Conservation (phyloP, 2,888 invertebrate species). For the Gymnosoma rotundatum region DNA sequence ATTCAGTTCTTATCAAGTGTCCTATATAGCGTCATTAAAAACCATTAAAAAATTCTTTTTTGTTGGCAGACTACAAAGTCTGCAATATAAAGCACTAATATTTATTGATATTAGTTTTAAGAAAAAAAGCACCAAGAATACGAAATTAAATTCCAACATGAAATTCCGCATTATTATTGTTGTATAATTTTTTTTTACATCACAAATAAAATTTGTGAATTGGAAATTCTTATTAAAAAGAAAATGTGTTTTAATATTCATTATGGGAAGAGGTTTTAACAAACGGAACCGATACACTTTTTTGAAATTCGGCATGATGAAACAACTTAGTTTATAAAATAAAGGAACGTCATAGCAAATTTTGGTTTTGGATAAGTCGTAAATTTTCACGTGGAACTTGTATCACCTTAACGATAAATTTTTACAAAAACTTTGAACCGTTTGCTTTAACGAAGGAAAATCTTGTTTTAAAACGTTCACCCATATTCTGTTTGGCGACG, state of each 20-base stretch:
- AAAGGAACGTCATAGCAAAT: no score
- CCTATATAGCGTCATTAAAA: background rate
- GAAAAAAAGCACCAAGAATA: conserved; percentile 50
- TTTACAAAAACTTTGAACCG: no score
- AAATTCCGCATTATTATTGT: conserved; percentile 27
- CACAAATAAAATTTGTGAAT: background rate
- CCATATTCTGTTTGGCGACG: no score
- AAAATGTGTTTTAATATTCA: background rate
- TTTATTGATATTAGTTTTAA: conserved; percentile 57
- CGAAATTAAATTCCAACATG: conserved; percentile 50
- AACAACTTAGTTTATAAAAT: no score
- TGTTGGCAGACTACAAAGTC: background rate
- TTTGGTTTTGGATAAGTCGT: no score
- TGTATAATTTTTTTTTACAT: conserved; percentile 4
- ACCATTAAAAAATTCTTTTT: background rate
- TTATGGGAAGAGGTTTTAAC: no score
- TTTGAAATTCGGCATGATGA: no score
- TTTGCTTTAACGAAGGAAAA: no score
- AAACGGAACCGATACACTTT: no score
- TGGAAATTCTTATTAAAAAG: background rate
- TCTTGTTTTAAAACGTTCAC: no score
- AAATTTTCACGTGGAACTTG: no score
- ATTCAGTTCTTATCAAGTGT: background rate
- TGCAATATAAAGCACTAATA: conserved; percentile 31
- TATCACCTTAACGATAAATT: no score